Conservation (phyloP, 1,140 invertebrate genomes). For the Fopius arisanus region DNA sequence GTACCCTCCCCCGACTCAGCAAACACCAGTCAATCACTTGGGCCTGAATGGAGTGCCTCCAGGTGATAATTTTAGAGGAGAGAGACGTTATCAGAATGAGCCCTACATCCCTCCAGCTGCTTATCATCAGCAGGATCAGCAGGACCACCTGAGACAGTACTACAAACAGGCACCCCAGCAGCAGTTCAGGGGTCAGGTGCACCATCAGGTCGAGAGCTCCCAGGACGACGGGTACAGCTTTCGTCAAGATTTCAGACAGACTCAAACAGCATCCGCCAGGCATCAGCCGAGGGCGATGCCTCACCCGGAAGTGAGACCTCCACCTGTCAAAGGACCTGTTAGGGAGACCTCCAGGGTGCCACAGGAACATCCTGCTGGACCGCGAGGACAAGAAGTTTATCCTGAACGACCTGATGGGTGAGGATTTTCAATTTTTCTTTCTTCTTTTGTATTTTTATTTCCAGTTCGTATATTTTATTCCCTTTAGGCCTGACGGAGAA, state of each 20-base stretch:
- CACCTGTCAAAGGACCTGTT: constrained; percentile 2
- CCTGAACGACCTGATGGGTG: constrained; percentile 20
- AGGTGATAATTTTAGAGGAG: constrained; percentile 42
- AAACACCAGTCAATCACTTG: constrained; percentile 47
- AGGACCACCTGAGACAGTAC: background rate
- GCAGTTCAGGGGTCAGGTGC: constrained; percentile 29
- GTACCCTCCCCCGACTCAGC: constrained; percentile 41
- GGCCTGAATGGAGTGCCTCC: constrained; percentile 49
- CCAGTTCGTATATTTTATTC: no score
- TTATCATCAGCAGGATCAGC: constrained; percentile 40
- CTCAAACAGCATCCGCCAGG: constrained; percentile 40
- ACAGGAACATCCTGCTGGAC: background rate
- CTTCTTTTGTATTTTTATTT: no score
- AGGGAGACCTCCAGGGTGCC: background rate
- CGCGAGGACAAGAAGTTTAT: background rate
- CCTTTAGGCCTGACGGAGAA: no score
- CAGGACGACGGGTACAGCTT: constrained; percentile 45
- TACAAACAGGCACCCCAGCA: constrained; percentile 23
- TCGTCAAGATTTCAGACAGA: constrained; percentile 45
- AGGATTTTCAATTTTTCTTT: background rate
- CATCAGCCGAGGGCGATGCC: constrained; percentile 30
- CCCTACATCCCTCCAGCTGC: constrained; percentile 45
- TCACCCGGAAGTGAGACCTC: constrained; percentile 24
- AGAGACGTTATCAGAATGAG: constrained; percentile 44
- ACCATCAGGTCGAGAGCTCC: constrained; percentile 27